Conservation (phyloP, 1,140 invertebrate genomes). For the Leptinotarsa lineolata region DNA sequence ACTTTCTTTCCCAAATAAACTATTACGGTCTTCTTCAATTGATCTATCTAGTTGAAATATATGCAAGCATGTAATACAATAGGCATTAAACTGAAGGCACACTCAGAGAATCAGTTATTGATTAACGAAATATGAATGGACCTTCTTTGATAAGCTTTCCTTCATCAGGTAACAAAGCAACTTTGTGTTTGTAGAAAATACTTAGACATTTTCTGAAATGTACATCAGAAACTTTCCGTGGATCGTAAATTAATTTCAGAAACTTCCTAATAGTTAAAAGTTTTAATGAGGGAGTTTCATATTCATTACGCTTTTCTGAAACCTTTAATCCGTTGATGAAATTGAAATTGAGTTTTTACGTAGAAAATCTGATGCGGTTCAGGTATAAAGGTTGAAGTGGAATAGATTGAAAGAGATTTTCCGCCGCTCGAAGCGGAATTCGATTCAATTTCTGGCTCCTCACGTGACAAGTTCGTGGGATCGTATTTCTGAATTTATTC, state of each 20-base stretch:
- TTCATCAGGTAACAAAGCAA: neutral
- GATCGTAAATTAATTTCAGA: neutral
- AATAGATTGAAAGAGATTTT: too few relatives aligned
- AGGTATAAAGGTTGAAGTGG: too few relatives aligned
- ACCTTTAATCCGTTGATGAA: neutral
- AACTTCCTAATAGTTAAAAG: conserved; percentile 6
- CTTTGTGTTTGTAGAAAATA: neutral
- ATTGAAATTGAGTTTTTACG: neutral
- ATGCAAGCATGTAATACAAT: too few relatives aligned
- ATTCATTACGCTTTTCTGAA: neutral
- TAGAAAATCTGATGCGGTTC: neutral
- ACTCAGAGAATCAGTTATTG: too few relatives aligned
- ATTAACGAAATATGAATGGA: neutral
- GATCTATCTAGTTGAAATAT: too few relatives aligned
- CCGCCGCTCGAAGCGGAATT: too few relatives aligned
- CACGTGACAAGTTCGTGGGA: too few relatives aligned
- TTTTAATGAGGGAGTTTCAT: conserved; percentile 8
- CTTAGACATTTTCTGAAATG: neutral
- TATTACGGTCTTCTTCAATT: too few relatives aligned
- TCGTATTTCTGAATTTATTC: too few relatives aligned
- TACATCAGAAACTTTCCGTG: neutral
- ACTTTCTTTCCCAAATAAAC: too few relatives aligned
- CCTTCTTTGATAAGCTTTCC: neutral
- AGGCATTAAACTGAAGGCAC: too few relatives aligned
- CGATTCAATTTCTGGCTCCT: too few relatives aligned